A percentile compares a stretch with the other conserved stretches of the same genome.
Evolutionary conservation across 2,888 invertebrate genomes (phyloP).

Genomic region (Cephus spinipes): DNA sequence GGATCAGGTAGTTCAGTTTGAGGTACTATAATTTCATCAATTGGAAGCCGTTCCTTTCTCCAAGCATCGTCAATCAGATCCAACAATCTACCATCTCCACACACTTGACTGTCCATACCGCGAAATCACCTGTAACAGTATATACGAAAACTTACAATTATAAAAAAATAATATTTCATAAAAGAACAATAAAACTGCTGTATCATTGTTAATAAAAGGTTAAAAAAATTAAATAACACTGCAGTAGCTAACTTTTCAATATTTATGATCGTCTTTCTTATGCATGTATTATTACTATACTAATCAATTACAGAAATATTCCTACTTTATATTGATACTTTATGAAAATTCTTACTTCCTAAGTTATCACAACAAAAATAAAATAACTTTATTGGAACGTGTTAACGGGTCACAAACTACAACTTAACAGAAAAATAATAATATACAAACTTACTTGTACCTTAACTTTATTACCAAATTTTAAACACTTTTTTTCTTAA

Average conservation of each 20-base stretch:
- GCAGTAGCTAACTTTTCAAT: neutral
- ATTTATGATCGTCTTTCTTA: neutral
- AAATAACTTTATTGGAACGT: neutral
- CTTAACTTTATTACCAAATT: neutral
- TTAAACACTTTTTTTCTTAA: neutral
- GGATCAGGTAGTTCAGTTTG: conserved; percentile 90
- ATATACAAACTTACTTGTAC: neutral
- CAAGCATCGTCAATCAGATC: conserved; percentile 89
- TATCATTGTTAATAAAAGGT: neutral
- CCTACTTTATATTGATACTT: neutral
- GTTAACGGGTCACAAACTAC: too few relatives aligned
- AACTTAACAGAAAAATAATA: neutral
- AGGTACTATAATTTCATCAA: conserved; percentile 89
- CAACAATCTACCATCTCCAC: conserved; percentile 79
- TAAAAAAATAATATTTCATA: neutral
- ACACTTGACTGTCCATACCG: conserved; percentile 83
- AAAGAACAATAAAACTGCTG: neutral
- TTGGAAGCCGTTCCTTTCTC: conserved; percentile 85
- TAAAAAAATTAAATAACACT: neutral
- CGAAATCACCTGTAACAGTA: neutral
- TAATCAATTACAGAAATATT: neutral
- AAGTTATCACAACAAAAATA: neutral
- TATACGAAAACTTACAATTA: neutral
- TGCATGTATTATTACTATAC: neutral
- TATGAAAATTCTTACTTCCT: neutral